Conservation (phyloP, 2,113 vertebrate genomes). For the Lepus timidus region DNA sequence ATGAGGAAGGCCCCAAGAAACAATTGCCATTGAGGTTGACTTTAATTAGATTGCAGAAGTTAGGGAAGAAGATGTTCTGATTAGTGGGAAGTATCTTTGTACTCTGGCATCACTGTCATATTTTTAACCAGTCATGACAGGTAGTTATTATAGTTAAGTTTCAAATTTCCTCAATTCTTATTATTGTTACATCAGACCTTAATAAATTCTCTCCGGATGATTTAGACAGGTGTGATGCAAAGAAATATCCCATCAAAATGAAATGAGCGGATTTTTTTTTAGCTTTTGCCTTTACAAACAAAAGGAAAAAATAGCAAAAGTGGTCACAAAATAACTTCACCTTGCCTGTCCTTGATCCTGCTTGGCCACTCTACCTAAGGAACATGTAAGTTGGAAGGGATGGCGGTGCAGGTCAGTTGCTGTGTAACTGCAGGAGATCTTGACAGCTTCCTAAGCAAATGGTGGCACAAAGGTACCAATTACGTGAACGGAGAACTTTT, state of each 20-base stretch:
- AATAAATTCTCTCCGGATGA: constrained; percentile 57
- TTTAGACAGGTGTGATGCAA: constrained; percentile 66
- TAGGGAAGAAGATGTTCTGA: constrained; percentile 43
- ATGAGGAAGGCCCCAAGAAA: background rate
- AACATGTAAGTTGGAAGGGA: background rate
- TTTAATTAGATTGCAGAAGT: constrained; percentile 57
- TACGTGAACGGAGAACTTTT: background rate
- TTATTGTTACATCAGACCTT: constrained; percentile 69
- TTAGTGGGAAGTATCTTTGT: constrained; percentile 11
- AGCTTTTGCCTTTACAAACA: background rate
- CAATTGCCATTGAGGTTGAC: background rate
- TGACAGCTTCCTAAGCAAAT: background rate
- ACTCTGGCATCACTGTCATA: constrained; percentile 69
- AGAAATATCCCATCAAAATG: constrained; percentile 51
- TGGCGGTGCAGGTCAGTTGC: rapidly evolving
- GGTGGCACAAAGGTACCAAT: background rate
- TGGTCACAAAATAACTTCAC: background rate
- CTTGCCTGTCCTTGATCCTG: background rate
- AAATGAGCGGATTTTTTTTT: constrained; percentile 11
- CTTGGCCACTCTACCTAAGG: background rate
- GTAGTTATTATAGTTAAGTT: constrained; percentile 78
- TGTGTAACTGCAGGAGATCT: background rate
- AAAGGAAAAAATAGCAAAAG: constrained; percentile 35
- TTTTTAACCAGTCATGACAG: constrained; percentile 73
- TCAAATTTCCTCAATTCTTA: constrained; percentile 75